Percentiles rank a stretch among this genome's conserved stretches.
phyloP scores from a whole-genome alignment of 2,113 vertebrate genomes.

The Rhineura floridana region DNA sequence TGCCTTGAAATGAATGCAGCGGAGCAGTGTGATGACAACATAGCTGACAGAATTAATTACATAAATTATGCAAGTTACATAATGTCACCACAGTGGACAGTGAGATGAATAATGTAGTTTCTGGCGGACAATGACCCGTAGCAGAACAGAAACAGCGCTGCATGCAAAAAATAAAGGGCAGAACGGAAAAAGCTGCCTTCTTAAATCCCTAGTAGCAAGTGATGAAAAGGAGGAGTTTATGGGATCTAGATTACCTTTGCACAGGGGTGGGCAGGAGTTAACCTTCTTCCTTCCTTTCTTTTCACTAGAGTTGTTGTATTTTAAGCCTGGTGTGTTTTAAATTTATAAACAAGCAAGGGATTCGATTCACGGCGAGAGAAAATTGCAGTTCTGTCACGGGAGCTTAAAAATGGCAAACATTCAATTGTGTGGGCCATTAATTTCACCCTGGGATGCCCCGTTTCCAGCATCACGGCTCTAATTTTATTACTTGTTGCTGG shows the following conservation, averaged over 20 bases:
- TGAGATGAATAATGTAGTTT: no score
- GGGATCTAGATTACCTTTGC: no score
- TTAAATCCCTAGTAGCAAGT: no score
- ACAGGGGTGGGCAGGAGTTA: neutral
- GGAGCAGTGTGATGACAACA: no score
- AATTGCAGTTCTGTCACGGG: neutral
- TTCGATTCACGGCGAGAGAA: neutral
- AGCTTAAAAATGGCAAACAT: conserved; percentile 4
- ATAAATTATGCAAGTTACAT: no score
- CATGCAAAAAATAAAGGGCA: no score
- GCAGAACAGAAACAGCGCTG: no score
- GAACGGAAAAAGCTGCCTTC: no score
- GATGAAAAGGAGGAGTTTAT: neutral
- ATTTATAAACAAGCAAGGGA: neutral
- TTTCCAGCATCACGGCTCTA: conserved; percentile 1
- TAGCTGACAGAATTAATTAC: no score
- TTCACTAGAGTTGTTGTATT: neutral
- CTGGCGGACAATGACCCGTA: no score
- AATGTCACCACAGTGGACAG: no score
- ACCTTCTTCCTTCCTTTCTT: neutral
- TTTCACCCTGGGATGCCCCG: neutral
- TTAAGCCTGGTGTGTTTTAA: neutral
- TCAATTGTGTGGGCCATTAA: neutral
- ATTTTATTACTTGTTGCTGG: neutral
- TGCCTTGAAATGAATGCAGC: no score